phyloP scores from a whole-genome alignment of 2,888 invertebrate species.

The Halictus quadricinctus region DNA sequence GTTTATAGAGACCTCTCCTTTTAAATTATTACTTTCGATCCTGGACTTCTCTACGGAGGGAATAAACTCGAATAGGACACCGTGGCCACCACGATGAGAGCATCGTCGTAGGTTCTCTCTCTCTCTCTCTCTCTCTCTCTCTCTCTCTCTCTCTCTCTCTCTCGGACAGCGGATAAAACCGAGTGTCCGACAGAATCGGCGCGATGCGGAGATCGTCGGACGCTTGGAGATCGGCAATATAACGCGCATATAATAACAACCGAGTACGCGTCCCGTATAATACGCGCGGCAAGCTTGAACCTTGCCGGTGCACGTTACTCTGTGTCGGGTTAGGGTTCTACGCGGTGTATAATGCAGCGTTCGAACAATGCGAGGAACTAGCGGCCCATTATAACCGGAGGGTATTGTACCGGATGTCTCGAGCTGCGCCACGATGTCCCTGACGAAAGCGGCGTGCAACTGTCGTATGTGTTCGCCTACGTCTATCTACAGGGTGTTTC shows the following conservation, averaged over 20 bases:
- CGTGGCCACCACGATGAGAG: neutral
- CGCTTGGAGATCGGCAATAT: conserved; percentile 33
- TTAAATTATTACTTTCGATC: neutral
- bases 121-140: neutral
- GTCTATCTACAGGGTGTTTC: neutral
- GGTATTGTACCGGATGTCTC: conserved; percentile 81
- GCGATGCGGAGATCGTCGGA: neutral
- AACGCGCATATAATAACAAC: conserved; percentile 35
- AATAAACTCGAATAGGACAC: neutral
- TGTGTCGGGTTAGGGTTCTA: conserved; percentile 40
- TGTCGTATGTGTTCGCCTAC: neutral
- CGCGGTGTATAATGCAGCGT: conserved; percentile 74
- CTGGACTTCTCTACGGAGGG: neutral
- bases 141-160: neutral
- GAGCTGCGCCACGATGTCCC: conserved; percentile 70
- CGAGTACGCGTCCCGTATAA: conserved; percentile 10
- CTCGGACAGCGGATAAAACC: neutral
- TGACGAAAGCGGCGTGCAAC: conserved; percentile 44
- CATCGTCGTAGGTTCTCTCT: neutral
- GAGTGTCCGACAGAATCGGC: conserved; percentile 1
- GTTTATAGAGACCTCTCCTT: neutral
- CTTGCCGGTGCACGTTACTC: conserved; percentile 22
- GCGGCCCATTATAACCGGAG: conserved; percentile 78
- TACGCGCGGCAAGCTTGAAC: conserved; percentile 35
- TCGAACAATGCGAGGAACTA: conserved; percentile 80